Evolutionary conservation across 2,888 invertebrate genomes (phyloP), one percentile per base, ranked within the genome.

Genomic region (Lasius fuliginosus): DNA sequence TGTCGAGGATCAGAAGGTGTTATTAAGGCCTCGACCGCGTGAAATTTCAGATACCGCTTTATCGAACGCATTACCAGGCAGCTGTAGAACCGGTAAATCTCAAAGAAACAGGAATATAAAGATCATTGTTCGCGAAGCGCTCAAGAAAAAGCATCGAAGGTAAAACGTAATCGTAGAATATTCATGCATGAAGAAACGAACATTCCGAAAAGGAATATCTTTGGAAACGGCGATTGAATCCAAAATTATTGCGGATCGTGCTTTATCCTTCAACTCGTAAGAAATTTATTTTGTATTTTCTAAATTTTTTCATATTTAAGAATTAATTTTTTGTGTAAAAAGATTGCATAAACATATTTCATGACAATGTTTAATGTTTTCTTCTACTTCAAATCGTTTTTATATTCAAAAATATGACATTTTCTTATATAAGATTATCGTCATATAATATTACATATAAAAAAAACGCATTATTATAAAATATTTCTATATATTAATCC

Each of bases 31-130:
- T 77, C 68, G 42, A 67, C 18, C 56, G 53, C 30, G 77, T 30
- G 56, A 77, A 77, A 77, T 68, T 77, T 77, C 68, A 77, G 68
- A 77, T 68, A 68, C 30, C 40, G 77, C 53, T 68, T 77, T 77
- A 77, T 77, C 68, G 68, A 77, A 77, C 67, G 56, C 65, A 67
- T 76, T 76, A 76, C 36, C 40, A 60, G 27, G 56, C 68, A 77
- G n/a, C 42, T 68, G 42, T 15, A 56, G 30, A 56, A 56, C 68
- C 68, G 68, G 30, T 27, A 77, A 53, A 40, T 18, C 68, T 68
- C 33, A 40, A 36, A 77, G 8, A 27, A 27, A 15, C 56, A 58
- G 42, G 40, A 68, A 77, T 67, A 30, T 68, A 77, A 77, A 58
- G 42, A 77, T 77, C 30, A 67, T 67, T 77, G 77, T 77, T 73